Evolutionary conservation across 2,888 invertebrate genomes (phyloP).

Genomic region (Aleiodes alternator): DNA sequence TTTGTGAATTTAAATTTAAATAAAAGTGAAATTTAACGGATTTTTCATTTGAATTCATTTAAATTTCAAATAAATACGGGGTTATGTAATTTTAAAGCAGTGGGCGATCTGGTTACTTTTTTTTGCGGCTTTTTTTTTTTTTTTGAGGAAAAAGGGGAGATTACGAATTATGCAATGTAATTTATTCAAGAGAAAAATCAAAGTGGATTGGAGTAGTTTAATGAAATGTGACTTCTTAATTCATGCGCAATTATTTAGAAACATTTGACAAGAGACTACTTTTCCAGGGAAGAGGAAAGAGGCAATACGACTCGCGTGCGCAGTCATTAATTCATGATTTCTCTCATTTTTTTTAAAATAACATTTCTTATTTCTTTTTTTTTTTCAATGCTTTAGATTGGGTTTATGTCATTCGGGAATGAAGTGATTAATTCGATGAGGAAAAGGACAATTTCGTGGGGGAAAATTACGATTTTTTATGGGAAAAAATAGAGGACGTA

Average conservation of each 20-base stretch:
- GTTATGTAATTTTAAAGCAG: conserved; percentile 6
- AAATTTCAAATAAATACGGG: neutral
- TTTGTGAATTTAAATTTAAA: no score
- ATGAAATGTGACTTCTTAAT: neutral
- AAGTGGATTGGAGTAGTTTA: conserved; percentile 4
- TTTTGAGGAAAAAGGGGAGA: neutral
- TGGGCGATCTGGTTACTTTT: conserved; percentile 6
- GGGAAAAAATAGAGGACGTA: neutral
- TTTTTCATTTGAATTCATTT: no score
- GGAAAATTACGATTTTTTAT: no score
- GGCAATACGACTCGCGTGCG: neutral
- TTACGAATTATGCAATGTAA: conserved; percentile 16
- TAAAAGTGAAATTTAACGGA: neutral
- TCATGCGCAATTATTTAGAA: conserved; percentile 15
- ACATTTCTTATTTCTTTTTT: neutral
- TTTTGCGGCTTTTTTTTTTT: neutral
- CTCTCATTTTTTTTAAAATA: neutral
- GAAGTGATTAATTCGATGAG: no score
- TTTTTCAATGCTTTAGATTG: neutral
- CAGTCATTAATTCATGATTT: conserved; percentile 7
- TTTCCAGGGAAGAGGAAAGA: conserved; percentile 19
- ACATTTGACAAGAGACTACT: neutral
- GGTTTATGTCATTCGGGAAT: no score
- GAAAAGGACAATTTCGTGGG: no score
- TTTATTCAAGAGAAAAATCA: conserved; percentile 27